Evolutionary conservation across 64 coral and sea anemone species (phyloP), one percentile per base, ranked within the genome.

Genomic region (Astreopora myriophthalma): DNA sequence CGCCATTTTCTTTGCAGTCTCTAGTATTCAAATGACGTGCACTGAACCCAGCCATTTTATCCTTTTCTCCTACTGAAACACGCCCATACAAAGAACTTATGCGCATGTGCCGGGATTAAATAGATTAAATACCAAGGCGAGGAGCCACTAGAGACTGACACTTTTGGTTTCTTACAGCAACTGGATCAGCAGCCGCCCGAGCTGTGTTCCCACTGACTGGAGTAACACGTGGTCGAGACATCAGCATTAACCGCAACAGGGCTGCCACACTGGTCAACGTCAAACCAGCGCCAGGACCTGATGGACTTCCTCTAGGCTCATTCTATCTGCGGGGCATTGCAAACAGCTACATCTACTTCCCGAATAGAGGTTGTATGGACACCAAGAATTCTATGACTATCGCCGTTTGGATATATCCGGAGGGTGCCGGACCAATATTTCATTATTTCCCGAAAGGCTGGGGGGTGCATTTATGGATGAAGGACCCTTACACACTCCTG

Each of bases 391-490:
- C 94, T 2, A 73, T 96, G 17, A 93, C 91, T 3, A 86, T 96
- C 25, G 75, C 93, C 25, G 63, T 74, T 13, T 93, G 91, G 95
- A 86, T 96, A 13, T 78, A 93, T 4, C 91, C 91, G 13, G 51
- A 93, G 25, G 80, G 91, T 32, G 38, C 70, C 19, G 95, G 95
- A 17, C 95, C 95, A 28, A 96, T 96, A 40, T 74, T 96, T 25
- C 91, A 96, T 44, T 96, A 93, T 64, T 75, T 93, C 28, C 90
- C 77, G 1, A 89, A 71, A 1, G 86, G 70, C 13, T 86, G 91
- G 86, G 95, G 95, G 1, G 77, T 96, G 2, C 86, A 92, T 80
- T 55, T 96, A 22, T 96, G 95, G 95, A 90, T 96, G 95, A 66
- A 38, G 6, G 76, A 92, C 31, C 20, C 44, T 1, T 25, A 55